Conservation (phyloP, 2,113 vertebrate genomes). For the Cyanocitta stelleri region DNA sequence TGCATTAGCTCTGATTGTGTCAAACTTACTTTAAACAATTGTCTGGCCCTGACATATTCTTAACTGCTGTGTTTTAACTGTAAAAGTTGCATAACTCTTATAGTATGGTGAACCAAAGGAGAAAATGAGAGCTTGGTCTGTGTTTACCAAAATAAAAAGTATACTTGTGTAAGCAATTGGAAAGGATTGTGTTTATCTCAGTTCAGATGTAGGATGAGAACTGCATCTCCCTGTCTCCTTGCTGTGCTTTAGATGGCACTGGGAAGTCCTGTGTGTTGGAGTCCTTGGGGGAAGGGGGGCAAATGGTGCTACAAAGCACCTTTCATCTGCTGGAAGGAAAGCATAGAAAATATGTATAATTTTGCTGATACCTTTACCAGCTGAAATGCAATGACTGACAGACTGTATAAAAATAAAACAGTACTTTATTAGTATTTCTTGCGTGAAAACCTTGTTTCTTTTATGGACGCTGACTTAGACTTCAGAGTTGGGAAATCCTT, state of each 20-base stretch:
- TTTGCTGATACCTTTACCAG: background rate
- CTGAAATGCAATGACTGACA: background rate
- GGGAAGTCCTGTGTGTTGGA: background rate
- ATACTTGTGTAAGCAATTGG: background rate
- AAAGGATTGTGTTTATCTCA: background rate
- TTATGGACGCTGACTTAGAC: background rate
- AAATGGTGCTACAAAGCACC: background rate
- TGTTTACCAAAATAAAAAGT: background rate
- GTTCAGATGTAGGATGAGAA: background rate
- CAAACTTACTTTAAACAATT: background rate
- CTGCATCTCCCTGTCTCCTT: background rate
- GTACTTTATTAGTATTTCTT: background rate
- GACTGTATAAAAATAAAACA: background rate
- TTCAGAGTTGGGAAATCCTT: background rate
- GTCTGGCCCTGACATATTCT: background rate
- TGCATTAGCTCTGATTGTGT: background rate
- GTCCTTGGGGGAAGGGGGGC: background rate
- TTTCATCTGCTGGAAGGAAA: background rate
- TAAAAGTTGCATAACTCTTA: background rate
- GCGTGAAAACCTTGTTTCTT: background rate
- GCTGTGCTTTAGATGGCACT: fast-evolving
- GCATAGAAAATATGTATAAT: background rate
- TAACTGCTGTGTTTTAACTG: background rate
- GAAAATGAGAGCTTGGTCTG: background rate
- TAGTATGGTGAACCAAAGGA: background rate